A percentile compares a stretch with the other conserved stretches of the same genome.
Conservation (phyloP, 2,888 invertebrate genomes). For the Coelopa pilipes region DNA sequence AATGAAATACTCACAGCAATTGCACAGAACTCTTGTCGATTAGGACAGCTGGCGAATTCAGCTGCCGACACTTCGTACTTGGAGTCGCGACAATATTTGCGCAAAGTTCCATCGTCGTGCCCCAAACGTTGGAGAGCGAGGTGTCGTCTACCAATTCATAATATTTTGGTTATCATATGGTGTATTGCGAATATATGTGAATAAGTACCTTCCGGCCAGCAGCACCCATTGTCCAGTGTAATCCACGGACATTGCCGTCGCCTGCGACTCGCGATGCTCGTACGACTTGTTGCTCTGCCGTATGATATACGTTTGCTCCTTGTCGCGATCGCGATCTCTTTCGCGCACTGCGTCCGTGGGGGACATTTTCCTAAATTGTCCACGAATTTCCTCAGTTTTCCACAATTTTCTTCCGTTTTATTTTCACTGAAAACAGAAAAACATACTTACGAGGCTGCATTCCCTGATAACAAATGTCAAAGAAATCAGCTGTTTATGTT, state of each 20-base stretch:
- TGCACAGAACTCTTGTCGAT: conserved; percentile 83
- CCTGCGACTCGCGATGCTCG: conserved; percentile 89
- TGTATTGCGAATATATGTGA: background rate
- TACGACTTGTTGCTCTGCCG: conserved; percentile 62
- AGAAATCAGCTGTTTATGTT: conserved; percentile 21
- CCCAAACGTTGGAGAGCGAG: conserved; percentile 79
- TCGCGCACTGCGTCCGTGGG: conserved; percentile 54
- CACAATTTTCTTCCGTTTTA: conserved; percentile 1
- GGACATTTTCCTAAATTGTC: conserved; percentile 49
- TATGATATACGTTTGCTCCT: conserved; percentile 57
- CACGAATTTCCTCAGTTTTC: conserved; percentile 15
- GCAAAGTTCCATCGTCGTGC: conserved; percentile 69
- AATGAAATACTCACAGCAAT: conserved; percentile 77
- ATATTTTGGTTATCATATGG: background rate
- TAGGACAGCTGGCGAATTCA: conserved; percentile 88
- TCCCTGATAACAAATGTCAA: conserved; percentile 24
- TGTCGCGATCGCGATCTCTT: conserved; percentile 40
- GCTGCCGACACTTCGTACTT: conserved; percentile 94
- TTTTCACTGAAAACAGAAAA: too few relatives aligned
- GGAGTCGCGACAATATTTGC: conserved; percentile 86
- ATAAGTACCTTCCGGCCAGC: conserved; percentile 77
- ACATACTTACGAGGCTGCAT: background rate
- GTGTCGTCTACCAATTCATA: conserved; percentile 69
- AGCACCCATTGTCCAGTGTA: conserved; percentile 83
- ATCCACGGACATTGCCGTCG: conserved; percentile 89